Evolutionary conservation across 2,888 invertebrate genomes (phyloP).

Genomic region (Eupithecia tripunctaria): DNA sequence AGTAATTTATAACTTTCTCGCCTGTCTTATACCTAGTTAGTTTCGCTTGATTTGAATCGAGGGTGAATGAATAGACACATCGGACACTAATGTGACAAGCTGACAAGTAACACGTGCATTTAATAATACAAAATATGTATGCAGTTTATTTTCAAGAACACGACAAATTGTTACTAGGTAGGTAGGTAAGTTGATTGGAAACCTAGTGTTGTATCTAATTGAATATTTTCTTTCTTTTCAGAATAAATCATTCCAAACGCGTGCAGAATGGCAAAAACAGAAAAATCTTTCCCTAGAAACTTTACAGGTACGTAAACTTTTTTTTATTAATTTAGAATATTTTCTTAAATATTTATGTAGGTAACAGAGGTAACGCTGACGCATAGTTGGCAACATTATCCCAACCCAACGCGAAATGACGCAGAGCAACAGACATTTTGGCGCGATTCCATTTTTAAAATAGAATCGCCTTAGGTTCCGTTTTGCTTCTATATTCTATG

Average conservation of each 20-base stretch:
- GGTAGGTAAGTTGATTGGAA: background rate
- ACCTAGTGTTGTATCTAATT: background rate
- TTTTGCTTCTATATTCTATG: slow-evolving; percentile 44
- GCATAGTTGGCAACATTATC: slow-evolving; percentile 48
- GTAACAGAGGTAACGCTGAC: slow-evolving; percentile 2
- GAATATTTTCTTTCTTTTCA: slow-evolving; percentile 57
- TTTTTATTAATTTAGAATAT: background rate
- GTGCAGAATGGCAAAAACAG: slow-evolving; percentile 76
- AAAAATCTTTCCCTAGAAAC: slow-evolving; percentile 81
- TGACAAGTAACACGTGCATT: background rate
- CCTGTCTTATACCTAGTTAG: slow-evolving; percentile 22
- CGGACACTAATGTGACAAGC: slow-evolving; percentile 22
- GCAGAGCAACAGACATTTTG: slow-evolving; percentile 50
- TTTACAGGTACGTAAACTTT: slow-evolving; percentile 69
- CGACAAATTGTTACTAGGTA: background rate
- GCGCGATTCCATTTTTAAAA: slow-evolving; percentile 72
- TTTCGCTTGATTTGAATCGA: slow-evolving; percentile 47
- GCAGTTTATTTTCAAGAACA: background rate
- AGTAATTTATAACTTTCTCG: slow-evolving; percentile 56
- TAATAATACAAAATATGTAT: background rate
- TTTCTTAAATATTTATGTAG: background rate
- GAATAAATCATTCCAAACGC: slow-evolving; percentile 69
- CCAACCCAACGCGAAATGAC: slow-evolving; percentile 39
- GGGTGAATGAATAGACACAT: slow-evolving; percentile 23
- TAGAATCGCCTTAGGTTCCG: slow-evolving; percentile 55